A percentile compares a stretch with the other conserved stretches of the same genome.
Conservation (phyloP, 2,888 invertebrate species). For the Gari tellinella region DNA sequence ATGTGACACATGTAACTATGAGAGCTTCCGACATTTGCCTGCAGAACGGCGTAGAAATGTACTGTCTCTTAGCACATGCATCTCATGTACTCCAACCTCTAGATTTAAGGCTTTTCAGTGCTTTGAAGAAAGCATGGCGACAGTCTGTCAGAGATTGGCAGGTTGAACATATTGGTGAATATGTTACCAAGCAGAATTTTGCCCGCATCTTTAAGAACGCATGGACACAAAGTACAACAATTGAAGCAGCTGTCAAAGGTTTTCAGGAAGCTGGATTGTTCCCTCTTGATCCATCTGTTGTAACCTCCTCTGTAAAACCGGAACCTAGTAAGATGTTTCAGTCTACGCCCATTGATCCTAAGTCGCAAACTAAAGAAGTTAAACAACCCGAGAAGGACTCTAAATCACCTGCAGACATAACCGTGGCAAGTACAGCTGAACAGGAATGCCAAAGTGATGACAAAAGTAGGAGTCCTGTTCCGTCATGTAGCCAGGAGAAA, state of each 20-base stretch:
- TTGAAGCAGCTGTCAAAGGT: too few relatives aligned
- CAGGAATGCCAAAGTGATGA: too few relatives aligned
- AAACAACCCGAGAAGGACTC: too few relatives aligned
- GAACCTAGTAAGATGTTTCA: not conserved
- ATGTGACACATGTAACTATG: constrained; percentile 39
- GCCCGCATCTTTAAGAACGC: constrained; percentile 16
- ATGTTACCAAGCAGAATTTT: constrained; percentile 37
- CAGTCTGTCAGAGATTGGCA: constrained; percentile 23
- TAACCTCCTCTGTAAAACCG: too few relatives aligned
- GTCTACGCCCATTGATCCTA: too few relatives aligned
- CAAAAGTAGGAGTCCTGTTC: too few relatives aligned
- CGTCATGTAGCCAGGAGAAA: too few relatives aligned
- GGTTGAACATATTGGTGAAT: constrained; percentile 20
- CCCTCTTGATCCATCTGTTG: constrained; percentile 2
- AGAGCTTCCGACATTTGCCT: constrained; percentile 30
- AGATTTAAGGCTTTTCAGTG: constrained; percentile 43
- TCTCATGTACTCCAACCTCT: constrained; percentile 49
- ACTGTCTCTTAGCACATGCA: constrained; percentile 46
- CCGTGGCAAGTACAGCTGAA: too few relatives aligned
- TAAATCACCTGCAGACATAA: too few relatives aligned
- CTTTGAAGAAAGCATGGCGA: constrained; percentile 38
- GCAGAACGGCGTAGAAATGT: constrained; percentile 31
- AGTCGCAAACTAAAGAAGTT: too few relatives aligned
- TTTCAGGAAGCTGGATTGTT: constrained; percentile 10
- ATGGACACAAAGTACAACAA: too few relatives aligned